Evolutionary conservation across 2,797 vertebrate species (phyloP).

Genomic region (Aselliscus stoliczkanus): DNA sequence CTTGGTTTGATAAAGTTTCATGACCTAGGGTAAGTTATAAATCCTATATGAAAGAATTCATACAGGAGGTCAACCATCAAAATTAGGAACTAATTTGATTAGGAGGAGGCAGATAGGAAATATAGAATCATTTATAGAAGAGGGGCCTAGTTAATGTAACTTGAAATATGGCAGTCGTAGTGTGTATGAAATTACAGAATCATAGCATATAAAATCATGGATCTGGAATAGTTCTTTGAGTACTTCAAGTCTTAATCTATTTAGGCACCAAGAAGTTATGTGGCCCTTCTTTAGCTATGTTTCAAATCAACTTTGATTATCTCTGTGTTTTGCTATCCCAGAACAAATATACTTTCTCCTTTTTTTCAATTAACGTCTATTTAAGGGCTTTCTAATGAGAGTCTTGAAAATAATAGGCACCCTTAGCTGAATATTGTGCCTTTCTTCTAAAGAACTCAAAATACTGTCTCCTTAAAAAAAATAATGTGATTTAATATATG

Average conservation of each 20-base stretch:
- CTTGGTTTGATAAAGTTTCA: background rate
- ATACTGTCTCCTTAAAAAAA: slow-evolving; percentile 18
- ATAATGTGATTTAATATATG: background rate
- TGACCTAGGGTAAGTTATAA: background rate
- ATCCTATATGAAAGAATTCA: background rate
- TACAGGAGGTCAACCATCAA: background rate
- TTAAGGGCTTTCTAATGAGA: slow-evolving; percentile 2
- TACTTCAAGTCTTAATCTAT: background rate
- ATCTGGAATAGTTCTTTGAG: background rate
- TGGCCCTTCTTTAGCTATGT: background rate
- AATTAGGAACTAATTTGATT: background rate
- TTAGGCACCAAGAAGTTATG: background rate
- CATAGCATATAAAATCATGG: background rate
- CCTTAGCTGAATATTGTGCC: background rate
- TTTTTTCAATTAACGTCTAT: background rate
- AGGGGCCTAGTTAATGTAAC: background rate
- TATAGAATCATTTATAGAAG: background rate
- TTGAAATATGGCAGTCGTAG: background rate
- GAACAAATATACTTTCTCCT: background rate
- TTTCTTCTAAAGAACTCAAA: background rate
- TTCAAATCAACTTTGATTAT: background rate
- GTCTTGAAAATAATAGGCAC: background rate
- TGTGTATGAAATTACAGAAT: background rate
- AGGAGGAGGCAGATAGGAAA: background rate
- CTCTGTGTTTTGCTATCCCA: background rate